Percentiles rank a stretch among this genome's conserved stretches.
These are phyloP conservation scores for Nomada fucata DNA, from an alignment of 2,888 invertebrate species.

Conservation along the genomic window DNA sequence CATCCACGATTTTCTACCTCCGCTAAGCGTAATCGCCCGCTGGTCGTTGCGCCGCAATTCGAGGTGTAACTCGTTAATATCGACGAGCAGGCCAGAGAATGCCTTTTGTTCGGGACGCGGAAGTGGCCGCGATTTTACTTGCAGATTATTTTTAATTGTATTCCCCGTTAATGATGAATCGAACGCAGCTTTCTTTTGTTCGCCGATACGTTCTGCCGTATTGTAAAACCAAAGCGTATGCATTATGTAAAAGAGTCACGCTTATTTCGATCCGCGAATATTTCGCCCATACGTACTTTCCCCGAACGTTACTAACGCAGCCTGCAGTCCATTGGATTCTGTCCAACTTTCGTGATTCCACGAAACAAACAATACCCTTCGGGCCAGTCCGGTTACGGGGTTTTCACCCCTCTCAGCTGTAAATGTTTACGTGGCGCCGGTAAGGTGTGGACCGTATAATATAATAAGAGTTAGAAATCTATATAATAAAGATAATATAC, in stretches of 20 bases:
- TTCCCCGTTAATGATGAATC: constrained; percentile 42
- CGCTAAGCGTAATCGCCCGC: too few relatives aligned
- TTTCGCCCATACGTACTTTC: constrained; percentile 1
- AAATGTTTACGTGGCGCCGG: not conserved
- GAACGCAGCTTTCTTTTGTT: constrained; percentile 46
- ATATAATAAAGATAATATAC: too few relatives aligned
- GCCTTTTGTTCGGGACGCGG: constrained; percentile 47
- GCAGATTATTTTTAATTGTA: constrained; percentile 47
- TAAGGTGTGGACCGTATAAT: too few relatives aligned
- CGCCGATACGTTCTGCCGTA: not conserved
- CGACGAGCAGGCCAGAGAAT: constrained; percentile 35
- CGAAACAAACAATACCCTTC: not conserved
- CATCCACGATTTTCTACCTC: too few relatives aligned
- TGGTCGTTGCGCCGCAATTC: not conserved
- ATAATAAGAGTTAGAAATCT: too few relatives aligned
- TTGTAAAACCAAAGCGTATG: constrained; percentile 37
- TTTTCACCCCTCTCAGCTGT: too few relatives aligned
- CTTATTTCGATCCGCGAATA: constrained; percentile 18
- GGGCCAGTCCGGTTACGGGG: too few relatives aligned
- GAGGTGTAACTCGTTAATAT: constrained; percentile 41
- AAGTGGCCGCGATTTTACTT: constrained; percentile 44
- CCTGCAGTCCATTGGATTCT: constrained; percentile 4
- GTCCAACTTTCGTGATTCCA: not conserved
- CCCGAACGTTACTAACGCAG: not conserved
- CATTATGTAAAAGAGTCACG: constrained; percentile 24